Conservation (phyloP, 2,797 vertebrate genomes). For the Smutsia temminckii region DNA sequence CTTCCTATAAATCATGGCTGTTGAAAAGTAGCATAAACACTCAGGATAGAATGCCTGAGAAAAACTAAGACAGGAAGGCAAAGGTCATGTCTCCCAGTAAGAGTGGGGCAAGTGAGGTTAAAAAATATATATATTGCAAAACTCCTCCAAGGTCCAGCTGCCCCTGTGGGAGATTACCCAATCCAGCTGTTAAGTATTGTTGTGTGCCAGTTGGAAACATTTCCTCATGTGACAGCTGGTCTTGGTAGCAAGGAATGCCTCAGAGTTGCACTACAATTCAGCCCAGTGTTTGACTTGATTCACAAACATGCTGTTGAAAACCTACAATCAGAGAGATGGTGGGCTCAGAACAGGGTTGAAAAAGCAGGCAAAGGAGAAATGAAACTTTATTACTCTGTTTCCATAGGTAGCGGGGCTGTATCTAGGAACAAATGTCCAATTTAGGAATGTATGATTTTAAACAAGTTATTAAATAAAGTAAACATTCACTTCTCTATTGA, state of each 20-base stretch:
- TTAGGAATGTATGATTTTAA: neutral
- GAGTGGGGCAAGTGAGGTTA: neutral
- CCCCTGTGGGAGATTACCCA: neutral
- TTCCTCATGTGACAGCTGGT: constrained; percentile 55
- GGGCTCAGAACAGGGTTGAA: neutral
- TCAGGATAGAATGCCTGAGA: neutral
- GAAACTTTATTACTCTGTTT: neutral
- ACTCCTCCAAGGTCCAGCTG: neutral
- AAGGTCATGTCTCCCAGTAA: neutral
- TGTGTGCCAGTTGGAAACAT: constrained; percentile 46
- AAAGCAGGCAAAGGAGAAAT: constrained; percentile 23
- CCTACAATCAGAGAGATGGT: neutral
- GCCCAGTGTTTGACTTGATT: constrained; percentile 23
- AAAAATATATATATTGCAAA: neutral
- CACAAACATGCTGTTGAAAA: constrained; percentile 55
- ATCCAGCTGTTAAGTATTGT: neutral
- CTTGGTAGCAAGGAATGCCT: constrained; percentile 57
- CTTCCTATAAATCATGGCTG: neutral
- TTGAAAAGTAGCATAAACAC: neutral
- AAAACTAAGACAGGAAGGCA: neutral
- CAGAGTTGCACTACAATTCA: neutral
- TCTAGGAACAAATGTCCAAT: neutral
- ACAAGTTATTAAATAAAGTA: neutral
- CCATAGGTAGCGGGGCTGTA: neutral
- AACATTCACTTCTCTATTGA: neutral